Percentiles rank a stretch among this genome's conserved stretches.
phyloP scores from a whole-genome alignment of 2,113 vertebrate species.

The Haemorhous mexicanus region DNA sequence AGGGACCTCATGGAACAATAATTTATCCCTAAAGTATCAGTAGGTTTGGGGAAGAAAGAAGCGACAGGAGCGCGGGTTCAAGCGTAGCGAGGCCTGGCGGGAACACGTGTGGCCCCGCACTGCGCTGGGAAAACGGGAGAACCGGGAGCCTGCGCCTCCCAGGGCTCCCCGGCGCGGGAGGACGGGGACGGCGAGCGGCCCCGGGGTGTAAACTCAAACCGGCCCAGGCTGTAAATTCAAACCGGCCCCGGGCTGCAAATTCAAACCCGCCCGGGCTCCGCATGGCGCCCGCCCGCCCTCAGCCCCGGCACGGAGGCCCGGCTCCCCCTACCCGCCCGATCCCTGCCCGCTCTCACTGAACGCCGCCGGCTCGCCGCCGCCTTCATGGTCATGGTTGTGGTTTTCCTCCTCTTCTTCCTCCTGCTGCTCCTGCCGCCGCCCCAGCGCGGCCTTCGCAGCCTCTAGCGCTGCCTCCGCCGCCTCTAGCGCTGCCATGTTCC shows the following conservation, averaged over 20 bases:
- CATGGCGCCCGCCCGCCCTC: neutral
- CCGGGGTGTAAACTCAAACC: neutral
- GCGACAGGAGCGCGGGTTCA: neutral
- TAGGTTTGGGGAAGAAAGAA: neutral
- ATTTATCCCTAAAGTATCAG: rapidly evolving
- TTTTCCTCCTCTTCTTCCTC: neutral
- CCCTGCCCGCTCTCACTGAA: neutral
- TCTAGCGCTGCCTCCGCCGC: neutral
- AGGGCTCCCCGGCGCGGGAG: too few species aligned
- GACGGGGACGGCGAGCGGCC: too few species aligned
- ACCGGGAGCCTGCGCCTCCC: neutral
- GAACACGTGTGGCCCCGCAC: neutral
- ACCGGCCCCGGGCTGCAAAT: neutral
- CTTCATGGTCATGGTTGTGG: neutral
- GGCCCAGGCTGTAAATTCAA: neutral
- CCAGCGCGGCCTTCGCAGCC: neutral
- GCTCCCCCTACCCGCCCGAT: neutral
- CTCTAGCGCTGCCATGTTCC: neutral
- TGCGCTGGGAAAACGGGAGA: neutral
- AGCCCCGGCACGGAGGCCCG: neutral
- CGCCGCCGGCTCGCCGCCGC: neutral
- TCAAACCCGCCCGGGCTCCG: neutral
- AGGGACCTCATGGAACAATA: rapidly evolving
- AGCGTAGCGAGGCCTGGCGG: neutral
- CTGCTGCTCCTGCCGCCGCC: neutral